Percentiles rank a stretch among this genome's conserved stretches.
Evolutionary conservation across 2,797 vertebrate genomes (phyloP).

Genomic region (Lateolabrax maculatus): DNA sequence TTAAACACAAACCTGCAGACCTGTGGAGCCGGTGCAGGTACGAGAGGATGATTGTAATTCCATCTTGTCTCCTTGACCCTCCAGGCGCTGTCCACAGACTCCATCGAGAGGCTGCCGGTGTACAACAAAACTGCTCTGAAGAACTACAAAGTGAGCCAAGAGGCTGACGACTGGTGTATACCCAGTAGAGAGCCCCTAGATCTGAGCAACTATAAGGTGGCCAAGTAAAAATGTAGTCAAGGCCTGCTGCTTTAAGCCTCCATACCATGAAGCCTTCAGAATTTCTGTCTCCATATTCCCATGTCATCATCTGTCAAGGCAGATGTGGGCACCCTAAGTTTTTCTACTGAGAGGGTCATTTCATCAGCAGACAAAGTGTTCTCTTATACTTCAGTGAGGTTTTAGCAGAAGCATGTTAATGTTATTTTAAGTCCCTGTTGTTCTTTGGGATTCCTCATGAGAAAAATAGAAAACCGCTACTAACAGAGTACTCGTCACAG

Average conservation of each 20-base stretch:
- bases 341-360: conserved; percentile 8
- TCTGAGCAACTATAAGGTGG: conserved; percentile 88
- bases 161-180: conserved; percentile 94
- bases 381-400: conserved; percentile 32
- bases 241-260: conserved; percentile 22
- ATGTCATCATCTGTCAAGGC: conserved; percentile 23
- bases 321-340: conserved; percentile 19
- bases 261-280: conserved; percentile 25
- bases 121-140: conserved; percentile 96
- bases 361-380: conserved; percentile 11
- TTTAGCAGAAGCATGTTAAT: conserved; percentile 49
- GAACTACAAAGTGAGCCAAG: conserved; percentile 94
- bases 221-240: conserved; percentile 75
- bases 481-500: conserved; percentile 7
- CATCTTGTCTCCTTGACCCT: conserved; percentile 10
- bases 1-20: conserved; percentile 1
- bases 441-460: conserved; percentile 21
- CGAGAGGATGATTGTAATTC: conserved; percentile 3
- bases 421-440: conserved; percentile 17
- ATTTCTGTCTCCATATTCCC: conserved; percentile 29
- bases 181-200: conserved; percentile 95
- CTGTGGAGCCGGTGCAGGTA: background rate
- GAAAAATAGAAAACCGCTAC: conserved; percentile 24
- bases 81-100: conserved; percentile 95
- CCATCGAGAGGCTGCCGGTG: conserved; percentile 94